Percentiles rank a stretch among this genome's conserved stretches.
Conservation (phyloP, 2,797 vertebrate genomes). For the Amphiprion clarkii region DNA sequence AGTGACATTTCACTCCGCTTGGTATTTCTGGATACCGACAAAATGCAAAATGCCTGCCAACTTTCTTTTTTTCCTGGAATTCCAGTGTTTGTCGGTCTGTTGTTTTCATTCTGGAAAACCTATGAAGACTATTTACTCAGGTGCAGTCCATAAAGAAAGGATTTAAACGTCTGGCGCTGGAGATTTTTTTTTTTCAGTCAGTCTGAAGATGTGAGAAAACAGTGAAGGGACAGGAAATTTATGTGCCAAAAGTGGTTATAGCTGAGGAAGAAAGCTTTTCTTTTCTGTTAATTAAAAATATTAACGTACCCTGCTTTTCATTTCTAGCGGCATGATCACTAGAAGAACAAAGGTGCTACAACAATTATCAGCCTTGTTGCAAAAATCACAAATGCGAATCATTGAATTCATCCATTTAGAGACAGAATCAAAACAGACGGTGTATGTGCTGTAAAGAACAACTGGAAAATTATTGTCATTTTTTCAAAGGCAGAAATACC, state of each 20-base stretch:
- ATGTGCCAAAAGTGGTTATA: background rate
- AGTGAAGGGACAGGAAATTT: background rate
- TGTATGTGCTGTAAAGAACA: too few relatives aligned
- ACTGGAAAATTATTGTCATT: too few relatives aligned
- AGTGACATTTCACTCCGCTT: constrained; percentile 15
- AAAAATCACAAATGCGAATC: too few relatives aligned
- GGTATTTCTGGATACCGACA: background rate
- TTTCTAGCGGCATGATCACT: too few relatives aligned
- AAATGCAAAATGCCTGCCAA: constrained; percentile 5
- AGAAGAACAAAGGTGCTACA: too few relatives aligned
- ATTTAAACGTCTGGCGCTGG: background rate
- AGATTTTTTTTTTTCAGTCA: background rate
- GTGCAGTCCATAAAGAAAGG: background rate
- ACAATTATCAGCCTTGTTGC: too few relatives aligned
- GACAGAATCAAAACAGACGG: too few relatives aligned
- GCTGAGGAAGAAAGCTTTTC: too few relatives aligned
- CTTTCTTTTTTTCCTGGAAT: background rate
- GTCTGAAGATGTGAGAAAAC: background rate
- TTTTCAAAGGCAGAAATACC: too few relatives aligned
- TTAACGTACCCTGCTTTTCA: too few relatives aligned
- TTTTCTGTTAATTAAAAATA: too few relatives aligned
- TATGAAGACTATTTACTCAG: background rate
- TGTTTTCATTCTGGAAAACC: background rate
- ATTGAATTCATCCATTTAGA: too few relatives aligned
- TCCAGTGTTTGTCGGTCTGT: background rate